These are phyloP conservation scores for Oceanodroma leucorhoa DNA, from an alignment of 2,797 vertebrate genomes.

Conservation along the genomic window DNA sequence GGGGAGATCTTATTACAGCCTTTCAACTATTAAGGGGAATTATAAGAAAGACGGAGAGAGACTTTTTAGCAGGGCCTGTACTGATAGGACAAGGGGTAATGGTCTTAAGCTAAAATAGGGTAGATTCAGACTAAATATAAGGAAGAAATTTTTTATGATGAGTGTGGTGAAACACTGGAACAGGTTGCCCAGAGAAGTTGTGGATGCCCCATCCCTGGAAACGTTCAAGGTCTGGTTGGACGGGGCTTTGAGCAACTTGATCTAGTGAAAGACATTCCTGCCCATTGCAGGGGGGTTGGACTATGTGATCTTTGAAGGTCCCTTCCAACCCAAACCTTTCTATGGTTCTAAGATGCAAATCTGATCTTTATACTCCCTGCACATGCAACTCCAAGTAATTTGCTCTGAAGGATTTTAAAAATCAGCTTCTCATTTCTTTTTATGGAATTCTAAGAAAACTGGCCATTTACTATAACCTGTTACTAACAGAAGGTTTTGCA, in stretches of 20 bases:
- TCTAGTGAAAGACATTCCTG: background rate
- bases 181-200: background rate
- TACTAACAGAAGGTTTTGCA: background rate
- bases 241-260: background rate
- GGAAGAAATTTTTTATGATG: background rate
- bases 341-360: background rate
- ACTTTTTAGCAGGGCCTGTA: background rate
- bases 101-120: background rate
- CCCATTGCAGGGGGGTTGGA: background rate
- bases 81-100: background rate
- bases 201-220: background rate
- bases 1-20: fast-evolving
- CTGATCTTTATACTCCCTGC: background rate
- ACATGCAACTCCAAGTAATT: background rate
- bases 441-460: background rate
- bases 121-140: background rate
- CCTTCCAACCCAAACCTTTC: background rate
- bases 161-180: background rate
- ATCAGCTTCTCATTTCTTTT: background rate
- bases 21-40: background rate
- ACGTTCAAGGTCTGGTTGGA: background rate
- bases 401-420: background rate
- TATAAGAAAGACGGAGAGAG: fast-evolving
- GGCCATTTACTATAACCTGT: background rate
- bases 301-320: background rate